Evolutionary conservation across 2,797 vertebrate species (phyloP), one percentile per base, ranked within the genome.

Genomic region (Pipistrellus kuhlii): DNA sequence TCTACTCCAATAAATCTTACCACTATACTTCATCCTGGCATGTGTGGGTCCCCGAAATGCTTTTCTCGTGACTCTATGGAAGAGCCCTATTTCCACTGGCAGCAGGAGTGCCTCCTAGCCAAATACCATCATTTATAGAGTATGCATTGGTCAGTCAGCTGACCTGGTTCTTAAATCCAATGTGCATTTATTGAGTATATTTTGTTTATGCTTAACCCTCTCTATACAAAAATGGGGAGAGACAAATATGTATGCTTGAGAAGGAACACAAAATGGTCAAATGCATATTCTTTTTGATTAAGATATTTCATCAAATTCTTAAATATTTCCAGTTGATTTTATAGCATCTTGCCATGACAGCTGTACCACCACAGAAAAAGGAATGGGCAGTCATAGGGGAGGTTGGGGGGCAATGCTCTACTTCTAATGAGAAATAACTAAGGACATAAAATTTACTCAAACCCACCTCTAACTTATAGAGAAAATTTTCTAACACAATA

Each of bases 391-490:
- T 71, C 6, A 41, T 2, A 59, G 57, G 3, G 23, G 8, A 23
- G 41, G 93, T 53, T 53, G 57, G 3, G 23, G 8, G 27, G 35
- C 90, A 80, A 73, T 30, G 3, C 76, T 44, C 46, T 35, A 76
- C 21, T 18, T 85, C 41, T 25, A 20, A 51, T 44, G 5, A 71
- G 6, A 14, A 44, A 73, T 41, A 87, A 66, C 87, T 78, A 90
- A 82, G 15, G 32, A 62, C 20, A 73, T 68, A 90, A 94, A 92
- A 87, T 71, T 68, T 21, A 88, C 23, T 59, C 23, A 86, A 62
- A 41, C 35, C 8, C n/a, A 73, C 20, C 21, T 94, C 21, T 85
- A 77, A 76, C 3, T 69, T 46, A 75, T 1, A 91, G 27, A 88
- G 13, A 91, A 55, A 72, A 48, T 81, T 86, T 93, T 93, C 44